A percentile compares a stretch with the other conserved stretches of the same genome.
These are phyloP conservation scores for Stigmatopora nigra DNA, from an alignment of 2,113 vertebrate genomes.

Conservation along the genomic window DNA sequence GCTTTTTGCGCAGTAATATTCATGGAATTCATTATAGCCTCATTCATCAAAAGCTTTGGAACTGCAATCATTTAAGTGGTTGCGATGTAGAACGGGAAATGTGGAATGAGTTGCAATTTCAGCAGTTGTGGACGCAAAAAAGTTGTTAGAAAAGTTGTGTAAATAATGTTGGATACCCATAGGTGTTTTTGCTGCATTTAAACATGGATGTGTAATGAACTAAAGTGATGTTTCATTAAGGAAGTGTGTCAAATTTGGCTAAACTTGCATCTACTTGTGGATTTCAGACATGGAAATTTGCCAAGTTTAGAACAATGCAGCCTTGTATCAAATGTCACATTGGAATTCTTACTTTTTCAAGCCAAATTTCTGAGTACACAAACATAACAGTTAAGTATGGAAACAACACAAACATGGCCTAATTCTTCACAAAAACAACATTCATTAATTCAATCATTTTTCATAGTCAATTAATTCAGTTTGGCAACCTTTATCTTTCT, in stretches of 20 bases:
- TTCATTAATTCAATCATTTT: too few species aligned
- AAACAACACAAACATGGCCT: not conserved
- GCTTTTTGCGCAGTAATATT: constrained; percentile 28
- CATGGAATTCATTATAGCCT: constrained; percentile 27
- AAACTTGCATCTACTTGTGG: not conserved
- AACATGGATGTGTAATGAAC: not conserved
- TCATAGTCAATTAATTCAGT: not conserved
- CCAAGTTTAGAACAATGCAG: not conserved
- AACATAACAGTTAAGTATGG: not conserved
- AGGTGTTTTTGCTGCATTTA: not conserved
- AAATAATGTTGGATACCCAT: not conserved
- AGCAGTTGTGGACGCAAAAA: not conserved
- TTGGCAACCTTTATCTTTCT: not conserved
- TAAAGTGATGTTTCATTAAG: not conserved
- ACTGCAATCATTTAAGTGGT: not conserved
- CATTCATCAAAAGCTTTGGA: constrained; percentile 11
- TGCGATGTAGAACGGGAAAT: not conserved
- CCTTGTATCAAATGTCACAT: not conserved
- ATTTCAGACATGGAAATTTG: not conserved
- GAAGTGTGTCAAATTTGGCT: not conserved
- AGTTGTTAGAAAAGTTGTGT: too few species aligned
- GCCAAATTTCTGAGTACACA: not conserved
- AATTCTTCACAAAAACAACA: not conserved
- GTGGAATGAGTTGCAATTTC: not conserved
- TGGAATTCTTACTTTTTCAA: not conserved